phyloP scores from a whole-genome alignment of 2,113 vertebrate species.

The Eurypyga helias region DNA sequence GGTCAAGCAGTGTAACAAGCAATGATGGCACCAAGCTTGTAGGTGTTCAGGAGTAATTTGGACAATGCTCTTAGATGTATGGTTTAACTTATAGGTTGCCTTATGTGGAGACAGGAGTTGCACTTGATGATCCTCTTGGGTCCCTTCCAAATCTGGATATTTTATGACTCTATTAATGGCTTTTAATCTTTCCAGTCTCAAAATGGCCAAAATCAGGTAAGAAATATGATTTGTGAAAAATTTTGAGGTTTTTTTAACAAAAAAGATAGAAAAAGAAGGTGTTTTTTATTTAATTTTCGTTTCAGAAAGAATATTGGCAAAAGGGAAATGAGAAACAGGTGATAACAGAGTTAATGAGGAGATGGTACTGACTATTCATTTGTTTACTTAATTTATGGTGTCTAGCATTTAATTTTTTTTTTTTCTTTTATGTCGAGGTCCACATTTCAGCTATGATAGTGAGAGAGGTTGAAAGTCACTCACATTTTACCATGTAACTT shows the following conservation, averaged over 20 bases:
- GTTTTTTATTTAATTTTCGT: background rate
- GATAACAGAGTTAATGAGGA: background rate
- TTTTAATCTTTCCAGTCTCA: background rate
- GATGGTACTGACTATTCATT: background rate
- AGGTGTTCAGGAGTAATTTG: background rate
- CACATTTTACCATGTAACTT: background rate
- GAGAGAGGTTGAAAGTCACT: background rate
- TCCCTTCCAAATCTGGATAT: background rate
- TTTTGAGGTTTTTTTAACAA: background rate
- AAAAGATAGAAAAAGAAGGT: background rate
- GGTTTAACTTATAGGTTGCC: background rate
- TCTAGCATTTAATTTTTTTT: background rate
- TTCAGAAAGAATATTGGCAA: background rate
- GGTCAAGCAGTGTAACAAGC: background rate
- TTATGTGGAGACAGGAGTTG: background rate
- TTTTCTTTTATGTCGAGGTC: background rate
- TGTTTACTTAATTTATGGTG: background rate
- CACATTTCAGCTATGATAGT: background rate
- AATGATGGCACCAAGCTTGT: background rate
- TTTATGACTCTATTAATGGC: background rate
- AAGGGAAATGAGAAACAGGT: background rate
- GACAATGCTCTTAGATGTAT: background rate
- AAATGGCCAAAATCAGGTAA: background rate
- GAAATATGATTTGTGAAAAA: background rate
- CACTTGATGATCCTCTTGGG: background rate